These are phyloP conservation scores for Schizothorax lantsangensis DNA, from an alignment of 2,797 vertebrate genomes.

Conservation along the genomic window DNA sequence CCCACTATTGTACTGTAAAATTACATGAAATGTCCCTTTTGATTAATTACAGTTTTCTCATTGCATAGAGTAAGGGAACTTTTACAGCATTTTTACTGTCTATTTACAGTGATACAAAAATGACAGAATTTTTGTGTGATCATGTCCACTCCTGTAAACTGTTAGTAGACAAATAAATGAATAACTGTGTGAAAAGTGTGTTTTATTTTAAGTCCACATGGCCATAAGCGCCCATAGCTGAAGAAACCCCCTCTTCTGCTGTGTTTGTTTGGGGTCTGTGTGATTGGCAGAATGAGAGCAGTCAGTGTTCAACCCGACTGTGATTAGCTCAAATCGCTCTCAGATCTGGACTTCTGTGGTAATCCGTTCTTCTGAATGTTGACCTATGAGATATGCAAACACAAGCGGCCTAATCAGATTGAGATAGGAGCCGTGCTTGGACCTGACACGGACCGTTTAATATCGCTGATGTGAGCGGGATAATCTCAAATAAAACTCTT, in stretches of 20 bases:
- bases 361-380: slow-evolving; percentile 45
- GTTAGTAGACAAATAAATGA: background rate
- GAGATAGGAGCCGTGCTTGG: slow-evolving; percentile 18
- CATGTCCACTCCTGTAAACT: background rate
- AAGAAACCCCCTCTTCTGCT: background rate
- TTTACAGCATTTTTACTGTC: background rate
- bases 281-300: slow-evolving; percentile 39
- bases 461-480: slow-evolving; percentile 22
- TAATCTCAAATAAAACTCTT: slow-evolving; percentile 38
- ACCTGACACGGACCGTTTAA: slow-evolving; percentile 8
- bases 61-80: background rate
- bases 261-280: background rate
- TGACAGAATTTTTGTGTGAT: too few species aligned
- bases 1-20: background rate
- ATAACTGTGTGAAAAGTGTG: background rate
- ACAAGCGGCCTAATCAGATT: slow-evolving; percentile 29
- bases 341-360: slow-evolving; percentile 29
- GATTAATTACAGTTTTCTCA: background rate
- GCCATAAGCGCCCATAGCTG: background rate
- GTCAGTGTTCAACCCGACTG: background rate
- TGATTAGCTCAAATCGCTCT: slow-evolving; percentile 30
- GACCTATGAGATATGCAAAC: slow-evolving; percentile 47
- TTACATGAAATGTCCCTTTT: background rate
- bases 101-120: background rate
- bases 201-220: background rate